Evolutionary conservation across 2,888 invertebrate species (phyloP), one percentile per base, ranked within the genome.

Genomic region (Subacronicta megacephala): DNA sequence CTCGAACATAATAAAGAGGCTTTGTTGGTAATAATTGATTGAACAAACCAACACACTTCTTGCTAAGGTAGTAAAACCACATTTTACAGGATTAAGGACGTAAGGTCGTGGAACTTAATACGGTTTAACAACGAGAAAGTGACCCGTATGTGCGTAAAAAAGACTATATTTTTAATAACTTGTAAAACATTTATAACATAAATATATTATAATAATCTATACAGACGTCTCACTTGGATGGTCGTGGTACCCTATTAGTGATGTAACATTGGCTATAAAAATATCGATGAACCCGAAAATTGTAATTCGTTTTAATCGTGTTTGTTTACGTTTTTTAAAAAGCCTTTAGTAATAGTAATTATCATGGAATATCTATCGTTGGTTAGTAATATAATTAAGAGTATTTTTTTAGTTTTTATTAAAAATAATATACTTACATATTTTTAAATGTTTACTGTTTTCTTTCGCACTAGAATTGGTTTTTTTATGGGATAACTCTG

Each of bases 131-230:
- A 61, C 59, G 59, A 65, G 70, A 74, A 74, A 67, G 74, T 72
- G 67, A 69, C 56, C 53, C 54, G 49, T 55, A 53, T 67, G 56
- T 52, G 63, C 60, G 72, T 83, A 86, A 86, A 87, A 76, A 66
- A 29, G n/a, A 10, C 10, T 77, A 81, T 80, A 80, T 83, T 85
- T n/a, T 88, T 88, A 89, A 89, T 84, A 89, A 88, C 82, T 76
- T 76, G 79, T 86, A 83, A 88, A 84, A 87, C 80, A 81, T 87
- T 88, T 88, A 72, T 54, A 66, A 56, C 59, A 63, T 85, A 81
- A 82, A 84, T 83, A 82, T 82, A 82, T 90, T 89, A 88, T 92
- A 90, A 90, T 90, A 90, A 90, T 90, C 87, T 88, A 86, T 84
- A 85, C 82, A 85, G 86, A 90, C 83, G 85, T 85, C 84, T 89